Base-by-base conservation (phyloP, 1,140 invertebrate species). In the Megalopta genalis region DNA sequence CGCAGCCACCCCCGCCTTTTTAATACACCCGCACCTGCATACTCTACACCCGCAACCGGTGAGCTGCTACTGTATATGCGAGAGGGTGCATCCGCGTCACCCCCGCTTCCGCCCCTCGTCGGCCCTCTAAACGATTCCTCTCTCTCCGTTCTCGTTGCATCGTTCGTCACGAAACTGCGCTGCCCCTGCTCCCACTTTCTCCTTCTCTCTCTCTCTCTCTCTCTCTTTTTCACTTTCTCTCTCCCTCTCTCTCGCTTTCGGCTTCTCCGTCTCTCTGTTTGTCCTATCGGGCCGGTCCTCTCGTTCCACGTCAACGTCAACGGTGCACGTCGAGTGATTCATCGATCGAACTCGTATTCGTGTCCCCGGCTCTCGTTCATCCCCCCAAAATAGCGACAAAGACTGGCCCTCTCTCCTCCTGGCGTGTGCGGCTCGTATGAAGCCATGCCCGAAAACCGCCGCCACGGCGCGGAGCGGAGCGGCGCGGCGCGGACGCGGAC, bases 11-110 rank as follows among this genome's bases (percentile, higher is more conserved):
- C 86, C 88, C 86, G 86, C 89, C 60, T 89, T 91, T 90, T 91
- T 91, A 91, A 91, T 91, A 88, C 89, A 89, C 86, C 87, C 84
- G 88, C 88, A 88, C 86, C 87, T 90, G 86, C 87, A 88, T 89
- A 88, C 82, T 79, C 83, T 81, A 79, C 83, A 87, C 76, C 72
- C 70, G 80, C 80, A 85, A 81, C 87, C 84, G 77, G 84, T 85
- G 82, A 85, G 83, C 79, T 76, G 86, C 75, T 77, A 69, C 72
- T 46, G 66, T 88, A 80, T 77, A 73, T 63, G 77, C 60, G 80
- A 75, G 66, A 68, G 77, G 77, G 80, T 82, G 83, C 82, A 82
- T 84, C 76, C 80, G 49, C 42, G 42, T 46, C 42, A 9, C 1
- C 14, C 49, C 14, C 14, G 14, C 80, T 65, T 65, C 69, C 70